Evolutionary conservation across 1,140 invertebrate genomes (phyloP), one percentile per base, ranked within the genome.

Genomic region (Acromyrmex charruanus): DNA sequence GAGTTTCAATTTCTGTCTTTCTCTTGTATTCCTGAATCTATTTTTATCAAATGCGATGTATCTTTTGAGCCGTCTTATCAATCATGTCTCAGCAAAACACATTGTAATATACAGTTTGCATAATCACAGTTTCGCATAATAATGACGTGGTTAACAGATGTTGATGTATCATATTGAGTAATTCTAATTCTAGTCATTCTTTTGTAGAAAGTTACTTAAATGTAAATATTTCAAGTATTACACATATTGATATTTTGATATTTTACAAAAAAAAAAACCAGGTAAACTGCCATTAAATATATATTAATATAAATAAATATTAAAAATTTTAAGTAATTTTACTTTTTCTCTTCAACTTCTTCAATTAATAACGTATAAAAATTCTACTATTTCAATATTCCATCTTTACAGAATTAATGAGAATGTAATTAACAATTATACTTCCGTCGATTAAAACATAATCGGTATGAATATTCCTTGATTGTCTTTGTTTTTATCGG

Each of bases 401-500:
- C 1, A 59, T 49, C 6, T 10, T n/a, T 69, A 6, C 2, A 9
- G 7, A 49, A 12, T 63, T 49, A 21, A 55, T 16, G 5, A 82
- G 5, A 74, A 63, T 10, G n/a, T 1, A 21, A 84, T 51, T 71
- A 63, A 7, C n/a, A 25, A 3, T 1, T 31, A 51, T n/a, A 61
- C 44, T 21, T 49, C 25, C 35, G 59, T 25, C 55, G n/a, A 74
- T 31, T 16, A 6, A 61, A 39, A n/a, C 18, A 74, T 51, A 28
- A 61, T 61, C 14, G 39, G 61, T 75, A 55, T 74, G 31, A 84
- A 75, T 75, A 84, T 75, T 74, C 1, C 16, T n/a, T 6, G 39
- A 82, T 49, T 74, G 16, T 28, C 51, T 69, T 49, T 21, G 18
- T 35, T 75, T 84, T 74, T 61, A 74, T 59, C 3, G 31, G 77